A percentile compares a stretch with the other conserved stretches of the same genome.
These are phyloP conservation scores for Sibirionetta formosa DNA, from an alignment of 2,797 vertebrate genomes.

Conservation along the genomic window DNA sequence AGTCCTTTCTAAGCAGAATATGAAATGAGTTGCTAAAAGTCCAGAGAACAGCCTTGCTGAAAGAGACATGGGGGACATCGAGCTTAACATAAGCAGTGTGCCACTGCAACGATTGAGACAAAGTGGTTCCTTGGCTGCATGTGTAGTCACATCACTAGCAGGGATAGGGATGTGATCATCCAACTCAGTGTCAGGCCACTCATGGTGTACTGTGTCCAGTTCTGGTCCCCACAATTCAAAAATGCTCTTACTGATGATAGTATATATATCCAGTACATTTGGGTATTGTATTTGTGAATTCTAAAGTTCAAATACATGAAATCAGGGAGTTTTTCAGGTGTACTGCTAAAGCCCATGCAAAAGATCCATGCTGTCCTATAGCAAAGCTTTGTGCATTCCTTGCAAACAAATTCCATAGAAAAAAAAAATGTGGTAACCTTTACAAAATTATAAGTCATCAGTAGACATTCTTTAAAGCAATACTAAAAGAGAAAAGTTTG, in stretches of 20 bases:
- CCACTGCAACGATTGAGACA: not conserved
- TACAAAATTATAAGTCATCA: not conserved
- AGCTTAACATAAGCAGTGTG: not conserved
- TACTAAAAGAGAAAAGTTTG: not conserved
- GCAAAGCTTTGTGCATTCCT: not conserved
- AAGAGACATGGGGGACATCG: not conserved
- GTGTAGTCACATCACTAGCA: not conserved
- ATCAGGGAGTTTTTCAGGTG: not conserved
- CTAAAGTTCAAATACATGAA: not conserved
- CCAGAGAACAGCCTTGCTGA: not conserved
- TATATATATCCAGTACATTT: no score
- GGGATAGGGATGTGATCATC: no score
- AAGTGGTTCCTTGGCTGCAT: not conserved
- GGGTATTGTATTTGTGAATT: not conserved
- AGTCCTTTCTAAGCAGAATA: not conserved
- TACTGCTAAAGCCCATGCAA: fast-evolving
- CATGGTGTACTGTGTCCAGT: no score
- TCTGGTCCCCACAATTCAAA: no score
- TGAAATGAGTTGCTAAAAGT: not conserved
- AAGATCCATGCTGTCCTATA: not conserved
- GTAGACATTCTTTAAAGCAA: not conserved
- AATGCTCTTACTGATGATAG: not conserved
- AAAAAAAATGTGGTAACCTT: not conserved
- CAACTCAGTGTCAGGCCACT: no score
- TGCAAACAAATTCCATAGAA: not conserved